phyloP scores from a whole-genome alignment of 1,140 invertebrate genomes.

The Physella acuta region DNA sequence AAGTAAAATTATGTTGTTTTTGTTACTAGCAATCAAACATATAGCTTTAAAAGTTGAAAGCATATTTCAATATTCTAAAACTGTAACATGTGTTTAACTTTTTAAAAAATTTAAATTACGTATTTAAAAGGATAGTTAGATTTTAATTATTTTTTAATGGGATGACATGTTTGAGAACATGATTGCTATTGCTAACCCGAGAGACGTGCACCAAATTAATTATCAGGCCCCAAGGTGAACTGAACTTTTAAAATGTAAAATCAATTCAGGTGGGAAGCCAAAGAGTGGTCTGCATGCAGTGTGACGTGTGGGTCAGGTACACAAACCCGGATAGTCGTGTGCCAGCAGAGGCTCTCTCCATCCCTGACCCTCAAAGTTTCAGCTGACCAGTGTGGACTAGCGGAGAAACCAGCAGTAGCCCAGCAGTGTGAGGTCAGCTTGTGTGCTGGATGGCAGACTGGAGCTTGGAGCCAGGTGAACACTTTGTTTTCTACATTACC shows the following conservation, averaged over 20 bases:
- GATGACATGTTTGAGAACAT: no score
- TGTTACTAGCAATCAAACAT: neutral
- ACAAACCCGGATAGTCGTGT: slow-evolving; percentile 57
- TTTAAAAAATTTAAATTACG: neutral
- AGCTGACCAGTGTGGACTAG: slow-evolving; percentile 60
- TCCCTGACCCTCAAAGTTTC: slow-evolving; percentile 38
- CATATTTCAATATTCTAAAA: neutral
- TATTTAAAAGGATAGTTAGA: slow-evolving; percentile 7
- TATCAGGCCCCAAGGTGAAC: no score
- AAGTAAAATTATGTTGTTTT: slow-evolving; percentile 21
- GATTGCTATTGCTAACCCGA: no score
- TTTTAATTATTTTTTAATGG: neutral
- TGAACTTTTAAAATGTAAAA: no score
- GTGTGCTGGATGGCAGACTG: slow-evolving; percentile 72
- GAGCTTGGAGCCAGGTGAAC: slow-evolving; percentile 68
- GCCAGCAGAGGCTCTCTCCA: slow-evolving; percentile 44
- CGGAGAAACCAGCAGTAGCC: slow-evolving; percentile 65
- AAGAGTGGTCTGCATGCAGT: slow-evolving; percentile 60
- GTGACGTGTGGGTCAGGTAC: slow-evolving; percentile 63
- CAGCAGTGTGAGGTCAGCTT: slow-evolving; percentile 67
- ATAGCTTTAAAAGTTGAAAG: neutral
- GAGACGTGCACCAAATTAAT: no score
- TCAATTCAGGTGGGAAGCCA: slow-evolving; percentile 45
- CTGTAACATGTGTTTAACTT: neutral
- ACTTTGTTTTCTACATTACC: no score